Evolutionary conservation across 2,888 invertebrate species (phyloP), one percentile per base, ranked within the genome.

Genomic region (Isotomurus palustris): DNA sequence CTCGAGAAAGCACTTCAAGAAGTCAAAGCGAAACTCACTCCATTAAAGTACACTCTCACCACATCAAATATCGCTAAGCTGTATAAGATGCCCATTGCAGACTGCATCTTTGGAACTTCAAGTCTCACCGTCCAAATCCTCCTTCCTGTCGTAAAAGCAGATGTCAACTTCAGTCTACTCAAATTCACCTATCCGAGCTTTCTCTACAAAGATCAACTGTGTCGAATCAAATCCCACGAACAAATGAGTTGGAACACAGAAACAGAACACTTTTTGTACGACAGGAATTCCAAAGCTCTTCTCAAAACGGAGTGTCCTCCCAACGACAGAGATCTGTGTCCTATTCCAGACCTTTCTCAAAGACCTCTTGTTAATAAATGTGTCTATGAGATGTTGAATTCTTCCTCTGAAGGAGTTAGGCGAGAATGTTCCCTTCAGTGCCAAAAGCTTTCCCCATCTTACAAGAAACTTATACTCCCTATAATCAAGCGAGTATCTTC

Each of bases 11-110:
- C 62, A 1, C 35, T 67, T 14, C 14, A 36, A n/a, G 58, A 53
- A 2, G 28, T 67, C 19, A 29, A 53, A 29, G 41, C 40, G 8
- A 59, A 62, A 41, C 38, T 67, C 1, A 3, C 54, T 10, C 29
- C 57, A 21, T 47, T 44, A 6, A 51, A 56, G 19, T 57, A 61
- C 41, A 53, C 53, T 17, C 32, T 56, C 28, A 45, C 55, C 12
- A 35, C 12, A 3, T 41, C 49, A n/a, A 50, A 58, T 12, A 51
- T 64, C 28, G 25, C 56, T 5, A 59, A 62, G 38, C 38, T 67
- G 17, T 64, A 62, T 24, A 59, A 62, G 45, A 27, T 64, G 49
- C 64, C 62, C 2, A 58, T 67, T 27, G 58, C 64, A 1, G 67
- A 67, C 19, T 67, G 67, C 21, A 60, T 67, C 25, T 56, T 58